Evolutionary conservation across 2,797 vertebrate species (phyloP).

Genomic region (Apodemus agrarius): DNA sequence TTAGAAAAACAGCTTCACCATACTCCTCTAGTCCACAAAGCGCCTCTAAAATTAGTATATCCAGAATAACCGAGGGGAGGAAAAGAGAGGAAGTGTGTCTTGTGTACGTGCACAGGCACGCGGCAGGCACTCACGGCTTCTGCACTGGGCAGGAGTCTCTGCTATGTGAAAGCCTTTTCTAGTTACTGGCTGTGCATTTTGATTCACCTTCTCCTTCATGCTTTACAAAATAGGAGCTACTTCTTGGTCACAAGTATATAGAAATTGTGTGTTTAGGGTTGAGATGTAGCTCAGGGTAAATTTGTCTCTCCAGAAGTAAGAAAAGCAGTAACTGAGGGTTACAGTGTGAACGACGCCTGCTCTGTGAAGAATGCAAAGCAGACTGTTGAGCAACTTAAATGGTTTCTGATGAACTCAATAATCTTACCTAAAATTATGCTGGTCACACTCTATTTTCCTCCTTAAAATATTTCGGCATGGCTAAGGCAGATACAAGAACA

Average conservation of each 20-base stretch:
- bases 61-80: neutral
- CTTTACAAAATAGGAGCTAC: neutral
- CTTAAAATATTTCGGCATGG: constrained; percentile 11
- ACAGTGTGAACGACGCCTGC: neutral
- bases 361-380: neutral
- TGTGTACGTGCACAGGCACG: neutral
- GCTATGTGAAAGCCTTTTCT: neutral
- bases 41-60: constrained; percentile 39
- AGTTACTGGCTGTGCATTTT: neutral
- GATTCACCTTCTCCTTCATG: neutral
- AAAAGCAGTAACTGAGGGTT: neutral
- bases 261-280: neutral
- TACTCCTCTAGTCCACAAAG: constrained; percentile 25
- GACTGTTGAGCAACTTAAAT: neutral
- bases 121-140: too few relatives aligned
- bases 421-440: neutral
- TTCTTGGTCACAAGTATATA: neutral
- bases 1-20: constrained; percentile 21
- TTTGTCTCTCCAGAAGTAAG: neutral
- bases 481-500: neutral
- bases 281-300: neutral
- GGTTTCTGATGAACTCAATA: neutral
- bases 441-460: neutral
- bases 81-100: neutral
- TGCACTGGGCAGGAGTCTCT: neutral